Percentiles rank a stretch among this genome's conserved stretches.
Evolutionary conservation across 2,797 vertebrate genomes (phyloP).

Genomic region (Manis javanica): DNA sequence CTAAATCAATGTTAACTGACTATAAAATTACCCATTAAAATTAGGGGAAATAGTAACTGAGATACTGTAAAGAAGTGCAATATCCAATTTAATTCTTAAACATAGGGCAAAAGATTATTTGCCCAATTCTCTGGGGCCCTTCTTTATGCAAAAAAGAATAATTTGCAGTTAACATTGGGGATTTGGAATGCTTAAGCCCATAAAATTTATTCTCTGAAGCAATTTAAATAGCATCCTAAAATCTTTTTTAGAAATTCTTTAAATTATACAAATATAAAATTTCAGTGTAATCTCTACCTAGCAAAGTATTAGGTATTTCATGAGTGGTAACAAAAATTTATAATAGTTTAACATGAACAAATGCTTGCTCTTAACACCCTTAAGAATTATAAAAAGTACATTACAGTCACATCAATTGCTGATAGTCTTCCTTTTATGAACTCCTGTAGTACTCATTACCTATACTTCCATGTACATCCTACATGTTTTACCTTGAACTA

Average conservation of each 20-base stretch:
- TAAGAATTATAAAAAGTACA: not conserved
- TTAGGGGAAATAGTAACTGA: not conserved
- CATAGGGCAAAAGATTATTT: slow-evolving; percentile 12
- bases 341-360: not conserved
- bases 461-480: not conserved
- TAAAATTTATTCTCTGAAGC: slow-evolving; percentile 33
- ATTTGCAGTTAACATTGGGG: not conserved
- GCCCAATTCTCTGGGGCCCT: not conserved
- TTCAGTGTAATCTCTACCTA: not conserved
- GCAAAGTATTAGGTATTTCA: slow-evolving; percentile 11
- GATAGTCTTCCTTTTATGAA: not conserved
- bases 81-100: not conserved
- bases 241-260: not conserved
- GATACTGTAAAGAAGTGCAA: not conserved
- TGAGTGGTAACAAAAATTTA: not conserved
- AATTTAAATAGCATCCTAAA: slow-evolving; percentile 40
- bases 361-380: not conserved
- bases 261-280: slow-evolving; percentile 42
- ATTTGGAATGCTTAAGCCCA: not conserved
- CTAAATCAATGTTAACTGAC: slow-evolving; percentile 39
- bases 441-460: not conserved
- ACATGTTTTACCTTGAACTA: not conserved
- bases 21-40: slow-evolving; percentile 5
- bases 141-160: slow-evolving; percentile 18
- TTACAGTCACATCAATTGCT: not conserved